Evolutionary conservation across 2,797 vertebrate genomes (phyloP).

Genomic region (Artibeus jamaicensis): DNA sequence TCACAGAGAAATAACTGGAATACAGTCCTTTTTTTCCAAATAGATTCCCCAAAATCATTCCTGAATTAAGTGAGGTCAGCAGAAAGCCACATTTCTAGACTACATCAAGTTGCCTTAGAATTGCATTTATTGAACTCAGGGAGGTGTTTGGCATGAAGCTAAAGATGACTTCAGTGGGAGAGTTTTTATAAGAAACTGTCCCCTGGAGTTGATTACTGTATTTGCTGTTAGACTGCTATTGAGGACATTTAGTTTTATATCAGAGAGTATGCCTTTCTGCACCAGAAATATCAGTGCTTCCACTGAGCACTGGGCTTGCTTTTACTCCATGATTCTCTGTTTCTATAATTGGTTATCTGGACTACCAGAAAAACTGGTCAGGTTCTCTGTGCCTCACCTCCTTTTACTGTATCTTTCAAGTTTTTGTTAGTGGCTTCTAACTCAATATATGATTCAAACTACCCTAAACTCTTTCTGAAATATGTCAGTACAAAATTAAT

Average conservation of each 20-base stretch:
- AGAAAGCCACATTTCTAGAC: background rate
- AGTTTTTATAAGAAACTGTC: background rate
- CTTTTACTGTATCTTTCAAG: background rate
- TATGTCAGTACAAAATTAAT: background rate
- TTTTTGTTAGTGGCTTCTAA: background rate
- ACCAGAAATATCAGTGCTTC: background rate
- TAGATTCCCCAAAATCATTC: background rate
- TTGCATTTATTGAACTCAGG: background rate
- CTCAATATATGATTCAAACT: background rate
- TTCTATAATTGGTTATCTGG: background rate
- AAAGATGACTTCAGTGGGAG: background rate
- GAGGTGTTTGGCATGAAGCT: background rate
- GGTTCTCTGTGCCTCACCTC: background rate
- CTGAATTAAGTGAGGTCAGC: background rate
- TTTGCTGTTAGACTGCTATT: background rate
- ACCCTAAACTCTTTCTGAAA: conserved; percentile 4
- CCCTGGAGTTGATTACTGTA: background rate
- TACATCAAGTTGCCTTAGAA: background rate
- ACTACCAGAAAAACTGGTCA: background rate
- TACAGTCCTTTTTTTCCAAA: background rate
- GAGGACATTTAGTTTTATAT: background rate
- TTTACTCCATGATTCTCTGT: background rate
- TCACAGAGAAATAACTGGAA: background rate
- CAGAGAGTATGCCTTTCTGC: background rate
- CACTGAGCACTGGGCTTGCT: background rate